phyloP scores from a whole-genome alignment of 2,797 vertebrate genomes.

The Lepus oiostolus region DNA sequence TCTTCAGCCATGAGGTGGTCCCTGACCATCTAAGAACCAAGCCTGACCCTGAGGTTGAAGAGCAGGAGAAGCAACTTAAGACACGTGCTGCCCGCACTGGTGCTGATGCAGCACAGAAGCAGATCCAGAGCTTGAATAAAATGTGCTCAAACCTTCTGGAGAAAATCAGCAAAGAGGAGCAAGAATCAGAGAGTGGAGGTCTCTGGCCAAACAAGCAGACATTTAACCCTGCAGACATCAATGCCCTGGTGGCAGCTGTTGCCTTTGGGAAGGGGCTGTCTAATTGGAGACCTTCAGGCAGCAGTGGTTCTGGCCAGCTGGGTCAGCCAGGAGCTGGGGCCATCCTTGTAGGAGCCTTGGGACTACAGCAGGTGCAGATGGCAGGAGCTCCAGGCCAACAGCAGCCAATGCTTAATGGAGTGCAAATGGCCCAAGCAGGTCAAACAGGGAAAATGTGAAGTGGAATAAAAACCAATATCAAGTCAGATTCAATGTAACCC shows the following conservation, averaged over 20 bases:
- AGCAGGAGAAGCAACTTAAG: slow-evolving; percentile 97
- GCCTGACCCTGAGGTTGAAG: slow-evolving; percentile 98
- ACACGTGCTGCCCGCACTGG: slow-evolving; percentile 96
- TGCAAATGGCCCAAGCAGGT: slow-evolving; percentile 88
- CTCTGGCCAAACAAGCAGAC: slow-evolving; percentile 96
- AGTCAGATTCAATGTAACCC: slow-evolving; percentile 97
- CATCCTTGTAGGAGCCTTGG: slow-evolving; percentile 94
- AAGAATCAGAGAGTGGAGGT: slow-evolving; percentile 95
- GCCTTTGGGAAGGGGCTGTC: slow-evolving; percentile 98
- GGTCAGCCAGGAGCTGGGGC: slow-evolving; percentile 92
- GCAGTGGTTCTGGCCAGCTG: slow-evolving; percentile 89
- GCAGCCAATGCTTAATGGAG: slow-evolving; percentile 89
- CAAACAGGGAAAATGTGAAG: slow-evolving; percentile 98
- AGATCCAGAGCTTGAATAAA: slow-evolving; percentile 98
- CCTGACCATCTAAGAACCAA: slow-evolving; percentile 98
- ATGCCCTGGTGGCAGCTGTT: slow-evolving; percentile 96
- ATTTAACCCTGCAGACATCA: slow-evolving; percentile 97
- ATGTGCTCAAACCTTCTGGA: slow-evolving; percentile 97
- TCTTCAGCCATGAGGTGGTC: slow-evolving; percentile 99
- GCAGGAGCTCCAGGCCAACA: slow-evolving; percentile 89
- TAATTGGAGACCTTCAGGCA: slow-evolving; percentile 95
- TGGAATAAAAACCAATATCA: slow-evolving; percentile 99
- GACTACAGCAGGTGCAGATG: slow-evolving; percentile 96
- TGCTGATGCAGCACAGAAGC: slow-evolving; percentile 97
- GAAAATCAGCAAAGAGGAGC: slow-evolving; percentile 97